Base-by-base conservation (phyloP, 2,113 vertebrate genomes). In the Varanus salvator region DNA sequence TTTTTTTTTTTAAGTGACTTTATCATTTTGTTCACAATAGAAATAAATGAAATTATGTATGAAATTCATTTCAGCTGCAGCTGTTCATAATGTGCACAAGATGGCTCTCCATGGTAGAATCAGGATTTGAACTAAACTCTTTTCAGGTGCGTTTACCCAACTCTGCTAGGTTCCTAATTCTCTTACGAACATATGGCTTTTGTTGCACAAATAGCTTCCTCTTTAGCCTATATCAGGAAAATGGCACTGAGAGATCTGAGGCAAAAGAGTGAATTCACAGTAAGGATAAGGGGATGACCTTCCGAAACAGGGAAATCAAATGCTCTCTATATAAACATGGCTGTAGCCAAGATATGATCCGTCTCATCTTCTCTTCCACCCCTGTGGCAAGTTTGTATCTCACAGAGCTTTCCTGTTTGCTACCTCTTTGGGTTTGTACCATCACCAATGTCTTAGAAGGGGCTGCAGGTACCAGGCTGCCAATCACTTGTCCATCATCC, bases 401-500 rank as follows among this genome's bases (percentile, higher is more conserved):
- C 86, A 82, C 86, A 75, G 66, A 75, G 69, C 80, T 94, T 95
- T 93, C 93, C 89, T 89, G 87, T 94, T 95, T 94, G 80, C 89
- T 90, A 76, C 85, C 88, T 91, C 34, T 92, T 85, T 92, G 82
- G 94, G 38, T 44, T 92, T 95, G 84, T 84, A 94, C 87, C 94
- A 90, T 92, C 96, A 91, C 92, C 84, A 96, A 82, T 77, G 92
- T 94, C 95, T 90, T 94, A 92, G 87, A 93, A 95, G 95, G 94
- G 91, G n/a, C 76, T 82, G 57, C 74, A 94, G 96, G 89, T 95
- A 82, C 92, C 84, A 52, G 84, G 52, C 85, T 95, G 91, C 92
- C 92, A 95, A 90, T 95, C 92, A 92, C 88, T 94, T 94, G 92
- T 93, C 93, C 93, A 80, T 97, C 95, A 96, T 69, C 54, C 93